Evolutionary conservation across 2,888 invertebrate species (phyloP).

Genomic region (Cryptophagus acutangulus): DNA sequence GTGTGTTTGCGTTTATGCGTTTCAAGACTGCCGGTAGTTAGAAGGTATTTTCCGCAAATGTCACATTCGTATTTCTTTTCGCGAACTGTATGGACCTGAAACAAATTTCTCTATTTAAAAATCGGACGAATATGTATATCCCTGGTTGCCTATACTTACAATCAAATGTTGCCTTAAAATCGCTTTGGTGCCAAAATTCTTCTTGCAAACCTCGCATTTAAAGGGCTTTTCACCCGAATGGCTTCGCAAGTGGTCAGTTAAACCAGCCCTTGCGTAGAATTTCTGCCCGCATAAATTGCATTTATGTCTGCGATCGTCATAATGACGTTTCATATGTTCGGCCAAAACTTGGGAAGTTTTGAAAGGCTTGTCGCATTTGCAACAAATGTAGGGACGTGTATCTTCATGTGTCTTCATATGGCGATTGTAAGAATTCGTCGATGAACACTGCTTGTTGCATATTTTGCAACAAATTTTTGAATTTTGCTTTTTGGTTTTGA

Average conservation of each 20-base stretch:
- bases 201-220: neutral
- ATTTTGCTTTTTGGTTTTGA: constrained; percentile 5
- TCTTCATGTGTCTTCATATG: constrained; percentile 28
- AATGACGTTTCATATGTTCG: constrained; percentile 31
- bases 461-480: constrained; percentile 16
- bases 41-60: constrained; percentile 26
- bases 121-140: neutral
- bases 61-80: constrained; percentile 30
- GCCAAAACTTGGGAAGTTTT: constrained; percentile 29
- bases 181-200: constrained; percentile 28
- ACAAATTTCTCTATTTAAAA: constrained; percentile 8
- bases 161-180: constrained; percentile 28
- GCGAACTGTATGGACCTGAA: constrained; percentile 28
- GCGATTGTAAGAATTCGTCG: constrained; percentile 27
- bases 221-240: constrained; percentile 2
- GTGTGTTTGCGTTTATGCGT: constrained; percentile 41
- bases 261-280: constrained; percentile 29
- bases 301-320: constrained; percentile 29
- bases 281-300: constrained; percentile 29
- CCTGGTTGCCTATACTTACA: constrained; percentile 17
- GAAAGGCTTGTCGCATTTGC: constrained; percentile 30
- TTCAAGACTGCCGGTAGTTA: constrained; percentile 28
- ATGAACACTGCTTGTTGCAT: constrained; percentile 25
- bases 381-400: constrained; percentile 24
- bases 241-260: constrained; percentile 29